Evolutionary conservation across 1,140 invertebrate species (phyloP).

Genomic region (Pogonomyrmex californicus): DNA sequence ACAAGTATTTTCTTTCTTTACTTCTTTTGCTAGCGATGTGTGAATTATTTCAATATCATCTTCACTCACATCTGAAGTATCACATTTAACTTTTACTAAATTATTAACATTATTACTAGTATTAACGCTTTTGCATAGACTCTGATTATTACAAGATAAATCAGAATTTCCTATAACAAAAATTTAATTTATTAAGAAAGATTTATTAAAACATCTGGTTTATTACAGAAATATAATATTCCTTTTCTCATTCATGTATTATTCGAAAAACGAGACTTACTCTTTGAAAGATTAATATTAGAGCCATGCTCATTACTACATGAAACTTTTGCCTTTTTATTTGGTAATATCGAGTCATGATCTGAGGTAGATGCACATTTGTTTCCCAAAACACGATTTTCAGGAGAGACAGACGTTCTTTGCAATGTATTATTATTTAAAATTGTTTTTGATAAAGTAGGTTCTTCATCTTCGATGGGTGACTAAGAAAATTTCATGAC

Average conservation of each 20-base stretch:
- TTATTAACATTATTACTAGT: not conserved
- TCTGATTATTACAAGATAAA: not conserved
- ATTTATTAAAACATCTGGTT: not conserved
- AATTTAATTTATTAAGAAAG: constrained; percentile 1
- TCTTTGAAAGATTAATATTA: not conserved
- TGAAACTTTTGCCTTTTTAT: constrained; percentile 60
- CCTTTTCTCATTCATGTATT: not conserved
- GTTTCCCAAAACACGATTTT: constrained; percentile 5
- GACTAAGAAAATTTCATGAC: not conserved
- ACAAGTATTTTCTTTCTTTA: not conserved
- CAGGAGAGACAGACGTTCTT: not conserved
- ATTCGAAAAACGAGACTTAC: constrained; percentile 17
- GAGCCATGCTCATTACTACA: not conserved
- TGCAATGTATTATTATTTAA: not conserved
- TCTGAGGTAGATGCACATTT: not conserved
- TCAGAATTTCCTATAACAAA: constrained; percentile 30
- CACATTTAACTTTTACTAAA: not conserved
- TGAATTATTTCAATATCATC: constrained; percentile 72
- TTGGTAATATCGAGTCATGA: not conserved
- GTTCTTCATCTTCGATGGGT: not conserved
- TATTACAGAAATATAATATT: not conserved
- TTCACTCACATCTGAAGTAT: not conserved
- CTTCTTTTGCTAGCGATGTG: not conserved
- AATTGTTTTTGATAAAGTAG: constrained; percentile 26
- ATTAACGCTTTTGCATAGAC: not conserved